These are phyloP conservation scores for Enteromius argenteus DNA, from an alignment of 2,797 vertebrate genomes.

Conservation along the genomic window DNA sequence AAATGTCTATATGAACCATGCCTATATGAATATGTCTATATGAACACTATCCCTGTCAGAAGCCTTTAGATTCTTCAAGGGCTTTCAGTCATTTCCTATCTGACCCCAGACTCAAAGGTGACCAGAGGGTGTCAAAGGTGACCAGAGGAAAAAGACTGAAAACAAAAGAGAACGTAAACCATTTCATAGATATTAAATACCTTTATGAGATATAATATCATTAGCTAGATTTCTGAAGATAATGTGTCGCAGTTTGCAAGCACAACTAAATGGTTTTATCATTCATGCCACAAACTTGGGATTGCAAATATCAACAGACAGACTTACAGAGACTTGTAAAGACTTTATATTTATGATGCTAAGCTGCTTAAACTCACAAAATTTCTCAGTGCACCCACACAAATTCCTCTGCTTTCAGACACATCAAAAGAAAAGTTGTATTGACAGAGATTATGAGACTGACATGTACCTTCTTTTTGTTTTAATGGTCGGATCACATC, in stretches of 20 bases:
- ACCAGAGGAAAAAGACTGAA: conserved; percentile 6
- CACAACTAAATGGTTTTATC: neutral
- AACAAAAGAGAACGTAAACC: neutral
- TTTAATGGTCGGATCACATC: conserved; percentile 30
- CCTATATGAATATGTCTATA: neutral
- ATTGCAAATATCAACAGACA: neutral
- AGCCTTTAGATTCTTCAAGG: conserved; percentile 10
- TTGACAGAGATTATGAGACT: conserved; percentile 56
- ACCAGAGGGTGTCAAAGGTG: conserved; percentile 30
- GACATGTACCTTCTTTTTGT: conserved; percentile 42
- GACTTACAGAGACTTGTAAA: neutral
- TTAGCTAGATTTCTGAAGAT: neutral
- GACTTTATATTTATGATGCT: conserved; percentile 15
- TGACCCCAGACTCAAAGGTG: conserved; percentile 34
- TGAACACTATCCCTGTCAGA: conserved; percentile 17
- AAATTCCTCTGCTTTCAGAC: conserved; percentile 28
- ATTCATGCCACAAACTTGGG: neutral
- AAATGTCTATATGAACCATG: neutral
- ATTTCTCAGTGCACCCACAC: neutral
- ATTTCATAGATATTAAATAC: neutral
- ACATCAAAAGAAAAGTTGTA: conserved; percentile 52
- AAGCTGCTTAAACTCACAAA: conserved; percentile 36
- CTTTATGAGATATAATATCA: neutral
- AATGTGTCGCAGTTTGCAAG: neutral
- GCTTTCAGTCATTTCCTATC: conserved; percentile 21